Conservation (phyloP, 2,797 vertebrate species). For the Lagodon rhomboides region DNA sequence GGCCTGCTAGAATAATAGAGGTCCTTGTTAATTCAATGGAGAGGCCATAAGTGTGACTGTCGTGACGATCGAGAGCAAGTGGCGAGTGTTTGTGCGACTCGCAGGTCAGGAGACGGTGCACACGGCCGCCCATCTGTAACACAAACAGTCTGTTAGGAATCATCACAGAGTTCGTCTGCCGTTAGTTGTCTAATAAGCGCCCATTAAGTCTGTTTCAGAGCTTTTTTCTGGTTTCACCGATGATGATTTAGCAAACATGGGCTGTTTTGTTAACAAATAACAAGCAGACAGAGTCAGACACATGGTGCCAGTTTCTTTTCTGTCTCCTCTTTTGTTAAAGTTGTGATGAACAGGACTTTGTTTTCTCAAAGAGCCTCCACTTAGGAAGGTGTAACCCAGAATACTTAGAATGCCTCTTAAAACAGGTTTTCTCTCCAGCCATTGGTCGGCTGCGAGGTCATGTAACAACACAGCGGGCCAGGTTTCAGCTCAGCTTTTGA, state of each 20-base stretch:
- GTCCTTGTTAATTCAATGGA: slow-evolving; percentile 70
- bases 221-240: background rate
- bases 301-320: slow-evolving; percentile 1
- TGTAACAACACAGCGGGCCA: slow-evolving; percentile 23
- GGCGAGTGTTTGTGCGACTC: slow-evolving; percentile 27
- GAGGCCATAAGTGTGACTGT: slow-evolving; percentile 52
- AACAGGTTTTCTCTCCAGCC: slow-evolving; percentile 40
- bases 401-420: slow-evolving; percentile 46
- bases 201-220: background rate
- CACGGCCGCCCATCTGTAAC: slow-evolving; percentile 5
- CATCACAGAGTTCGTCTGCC: background rate
- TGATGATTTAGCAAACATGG: background rate
- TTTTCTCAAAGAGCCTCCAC: background rate
- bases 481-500: slow-evolving; percentile 40
- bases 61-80: slow-evolving; percentile 54
- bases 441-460: slow-evolving; percentile 41
- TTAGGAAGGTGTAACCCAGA: slow-evolving; percentile 42
- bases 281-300: background rate
- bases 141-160: slow-evolving; percentile 1
- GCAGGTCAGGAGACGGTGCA: slow-evolving; percentile 34
- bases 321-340: background rate
- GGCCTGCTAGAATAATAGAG: slow-evolving; percentile 55
- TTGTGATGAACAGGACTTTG: background rate
- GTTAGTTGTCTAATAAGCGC: background rate
- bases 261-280: background rate